These are phyloP conservation scores for Chlorodrepanis virens DNA, from an alignment of 2,113 vertebrate genomes.

Conservation along the genomic window DNA sequence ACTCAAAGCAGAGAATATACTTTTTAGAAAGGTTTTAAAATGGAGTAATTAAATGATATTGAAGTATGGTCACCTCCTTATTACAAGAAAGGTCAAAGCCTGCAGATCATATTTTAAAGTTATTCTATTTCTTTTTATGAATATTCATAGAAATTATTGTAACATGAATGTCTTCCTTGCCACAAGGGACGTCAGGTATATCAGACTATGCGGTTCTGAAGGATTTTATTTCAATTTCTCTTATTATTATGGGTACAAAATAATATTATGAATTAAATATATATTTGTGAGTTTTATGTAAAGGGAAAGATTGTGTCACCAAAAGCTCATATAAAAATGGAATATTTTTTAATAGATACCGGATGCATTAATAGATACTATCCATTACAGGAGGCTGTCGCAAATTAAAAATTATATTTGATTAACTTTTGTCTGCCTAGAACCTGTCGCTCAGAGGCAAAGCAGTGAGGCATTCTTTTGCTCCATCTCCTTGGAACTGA, in stretches of 20 bases:
- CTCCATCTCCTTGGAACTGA: background rate
- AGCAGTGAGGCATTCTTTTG: background rate
- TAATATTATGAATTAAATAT: background rate
- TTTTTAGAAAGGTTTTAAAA: conserved; percentile 16
- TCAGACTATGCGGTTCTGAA: background rate
- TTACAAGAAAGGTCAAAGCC: background rate
- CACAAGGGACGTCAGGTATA: background rate
- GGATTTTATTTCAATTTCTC: background rate
- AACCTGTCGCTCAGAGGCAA: background rate
- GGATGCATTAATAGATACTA: background rate
- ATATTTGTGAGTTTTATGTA: background rate
- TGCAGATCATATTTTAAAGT: background rate
- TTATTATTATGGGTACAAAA: background rate
- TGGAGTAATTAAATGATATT: background rate
- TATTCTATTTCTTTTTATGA: background rate
- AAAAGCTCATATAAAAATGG: background rate
- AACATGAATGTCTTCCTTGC: background rate
- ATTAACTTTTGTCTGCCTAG: background rate
- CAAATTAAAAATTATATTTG: background rate
- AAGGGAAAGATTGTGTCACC: background rate
- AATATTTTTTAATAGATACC: background rate
- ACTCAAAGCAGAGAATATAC: background rate
- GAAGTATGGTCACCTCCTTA: background rate
- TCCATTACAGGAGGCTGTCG: background rate
- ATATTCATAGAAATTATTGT: background rate